phyloP scores from a whole-genome alignment of 2,113 vertebrate species.

The Fulica atra region DNA sequence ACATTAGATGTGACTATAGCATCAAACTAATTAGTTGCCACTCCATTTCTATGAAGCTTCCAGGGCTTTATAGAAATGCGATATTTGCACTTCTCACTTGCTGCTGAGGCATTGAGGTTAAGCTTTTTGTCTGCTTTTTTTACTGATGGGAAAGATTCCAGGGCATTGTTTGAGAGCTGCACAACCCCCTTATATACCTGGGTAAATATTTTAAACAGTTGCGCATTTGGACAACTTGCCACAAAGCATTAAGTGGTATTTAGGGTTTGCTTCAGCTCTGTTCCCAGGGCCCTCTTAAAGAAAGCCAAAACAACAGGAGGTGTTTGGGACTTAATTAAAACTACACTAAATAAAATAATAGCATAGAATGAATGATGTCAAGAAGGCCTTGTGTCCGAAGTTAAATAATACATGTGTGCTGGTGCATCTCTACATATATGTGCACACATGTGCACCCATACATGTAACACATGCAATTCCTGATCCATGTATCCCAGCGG shows the following conservation, averaged over 20 bases:
- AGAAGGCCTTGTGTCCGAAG: background rate
- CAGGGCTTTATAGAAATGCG: conserved; percentile 38
- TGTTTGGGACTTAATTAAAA: conserved; percentile 25
- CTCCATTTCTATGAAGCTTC: conserved; percentile 51
- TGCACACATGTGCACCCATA: background rate
- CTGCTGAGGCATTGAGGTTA: conserved; percentile 47
- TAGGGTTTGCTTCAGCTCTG: conserved; percentile 37
- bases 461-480: background rate
- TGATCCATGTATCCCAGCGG: background rate
- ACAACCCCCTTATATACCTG: conserved; percentile 53
- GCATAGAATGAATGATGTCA: background rate
- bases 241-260: conserved; percentile 53
- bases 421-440: background rate
- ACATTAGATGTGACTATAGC: conserved; percentile 59
- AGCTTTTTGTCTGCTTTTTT: conserved; percentile 41
- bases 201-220: conserved; percentile 57
- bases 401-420: background rate
- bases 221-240: conserved; percentile 59
- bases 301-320: conserved; percentile 29
- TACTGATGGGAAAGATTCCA: conserved; percentile 47
- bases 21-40: conserved; percentile 71
- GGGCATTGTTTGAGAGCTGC: conserved; percentile 10
- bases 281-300: conserved; percentile 37
- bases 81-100: conserved; percentile 65
- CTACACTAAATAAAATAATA: conserved; percentile 1